Evolutionary conservation across 2,113 vertebrate species (phyloP).

Genomic region (Halichoerus grypus): DNA sequence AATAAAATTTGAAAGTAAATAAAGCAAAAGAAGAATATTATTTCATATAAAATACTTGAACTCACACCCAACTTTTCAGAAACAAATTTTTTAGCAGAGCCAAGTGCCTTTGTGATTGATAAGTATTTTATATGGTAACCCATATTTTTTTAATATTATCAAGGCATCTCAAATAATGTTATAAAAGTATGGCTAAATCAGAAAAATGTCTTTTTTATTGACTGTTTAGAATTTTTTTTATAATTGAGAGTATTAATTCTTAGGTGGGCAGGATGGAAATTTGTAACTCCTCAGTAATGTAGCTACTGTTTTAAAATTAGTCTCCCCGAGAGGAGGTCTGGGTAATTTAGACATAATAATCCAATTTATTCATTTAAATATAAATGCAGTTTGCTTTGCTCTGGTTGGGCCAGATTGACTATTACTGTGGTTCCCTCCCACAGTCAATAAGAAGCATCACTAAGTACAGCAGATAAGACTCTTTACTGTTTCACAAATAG

Average conservation of each 20-base stretch:
- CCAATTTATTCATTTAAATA: not conserved
- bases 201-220: not conserved
- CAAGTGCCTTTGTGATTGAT: not conserved
- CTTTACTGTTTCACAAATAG: not conserved
- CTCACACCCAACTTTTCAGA: not conserved
- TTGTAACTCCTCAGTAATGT: not conserved
- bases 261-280: not conserved
- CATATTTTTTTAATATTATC: not conserved
- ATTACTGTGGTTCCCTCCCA: not conserved
- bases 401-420: not conserved
- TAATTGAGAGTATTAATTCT: not conserved
- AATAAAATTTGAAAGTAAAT: slow-evolving; percentile 18
- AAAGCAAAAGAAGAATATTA: not conserved
- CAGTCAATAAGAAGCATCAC: not conserved
- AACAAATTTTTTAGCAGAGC: slow-evolving; percentile 3
- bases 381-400: not conserved
- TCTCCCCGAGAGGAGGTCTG: not conserved
- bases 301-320: not conserved
- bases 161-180: not conserved
- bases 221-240: not conserved
- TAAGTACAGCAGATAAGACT: not conserved
- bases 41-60: slow-evolving; percentile 29
- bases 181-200: slow-evolving; percentile 2
- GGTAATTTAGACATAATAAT: not conserved
- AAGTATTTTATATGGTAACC: not conserved